A percentile compares a stretch with the other conserved stretches of the same genome.
These are phyloP conservation scores for Conger conger DNA, from an alignment of 2,113 vertebrate genomes.

Conservation along the genomic window DNA sequence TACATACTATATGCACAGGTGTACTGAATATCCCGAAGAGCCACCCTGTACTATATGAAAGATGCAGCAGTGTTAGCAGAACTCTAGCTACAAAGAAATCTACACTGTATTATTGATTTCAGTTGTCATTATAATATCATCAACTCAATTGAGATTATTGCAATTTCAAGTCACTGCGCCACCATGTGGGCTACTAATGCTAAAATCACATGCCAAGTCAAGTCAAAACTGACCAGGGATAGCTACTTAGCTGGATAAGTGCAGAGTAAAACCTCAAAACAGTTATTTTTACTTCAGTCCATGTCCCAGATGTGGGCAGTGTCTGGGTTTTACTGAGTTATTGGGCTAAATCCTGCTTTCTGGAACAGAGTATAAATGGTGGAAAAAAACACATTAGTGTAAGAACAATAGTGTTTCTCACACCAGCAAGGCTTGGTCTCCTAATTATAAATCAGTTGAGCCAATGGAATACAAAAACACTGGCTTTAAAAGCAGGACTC, in stretches of 20 bases:
- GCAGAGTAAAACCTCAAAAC: too few species aligned
- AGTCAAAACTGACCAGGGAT: too few species aligned
- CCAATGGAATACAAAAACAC: neutral
- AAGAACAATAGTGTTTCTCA: neutral
- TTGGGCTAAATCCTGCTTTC: too few species aligned
- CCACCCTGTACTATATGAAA: neutral
- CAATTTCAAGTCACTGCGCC: neutral
- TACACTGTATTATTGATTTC: neutral
- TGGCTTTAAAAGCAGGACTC: conserved; percentile 18
- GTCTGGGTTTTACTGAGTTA: too few species aligned
- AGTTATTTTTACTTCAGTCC: too few species aligned
- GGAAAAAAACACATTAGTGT: neutral
- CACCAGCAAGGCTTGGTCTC: too few species aligned
- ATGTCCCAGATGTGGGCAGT: too few species aligned
- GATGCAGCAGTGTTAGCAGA: neutral
- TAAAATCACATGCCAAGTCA: too few species aligned
- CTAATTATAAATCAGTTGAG: conserved; percentile 10
- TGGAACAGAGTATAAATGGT: too few species aligned
- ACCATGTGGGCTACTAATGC: too few species aligned
- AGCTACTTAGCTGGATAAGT: too few species aligned
- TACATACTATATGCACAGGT: conserved; percentile 1
- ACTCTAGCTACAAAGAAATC: neutral
- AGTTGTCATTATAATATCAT: neutral
- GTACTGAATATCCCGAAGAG: neutral
- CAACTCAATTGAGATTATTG: neutral